Conservation (phyloP, 2,797 vertebrate genomes). For the Gallirallus australis region DNA sequence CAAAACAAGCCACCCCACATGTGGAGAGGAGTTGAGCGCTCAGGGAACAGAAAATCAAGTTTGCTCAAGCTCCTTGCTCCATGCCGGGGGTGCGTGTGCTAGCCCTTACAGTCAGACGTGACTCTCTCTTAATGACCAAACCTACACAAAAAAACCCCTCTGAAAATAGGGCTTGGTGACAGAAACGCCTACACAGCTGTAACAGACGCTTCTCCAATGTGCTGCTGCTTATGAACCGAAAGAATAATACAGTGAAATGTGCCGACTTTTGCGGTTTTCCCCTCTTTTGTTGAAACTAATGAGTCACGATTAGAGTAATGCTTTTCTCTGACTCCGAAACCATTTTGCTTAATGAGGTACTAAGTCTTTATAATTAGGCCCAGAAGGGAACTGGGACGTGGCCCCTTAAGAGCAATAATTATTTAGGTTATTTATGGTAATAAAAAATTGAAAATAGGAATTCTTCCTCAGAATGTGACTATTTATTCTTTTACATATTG, state of each 20-base stretch:
- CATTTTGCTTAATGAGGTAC: slow-evolving; percentile 88
- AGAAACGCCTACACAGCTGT: slow-evolving; percentile 58
- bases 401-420: slow-evolving; percentile 87
- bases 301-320: slow-evolving; percentile 84
- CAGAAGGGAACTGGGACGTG: slow-evolving; percentile 82
- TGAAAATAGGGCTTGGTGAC: not conserved
- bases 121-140: not conserved
- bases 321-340: slow-evolving; percentile 83
- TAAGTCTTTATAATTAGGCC: slow-evolving; percentile 89
- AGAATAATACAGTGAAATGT: slow-evolving; percentile 69
- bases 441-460: slow-evolving; percentile 86
- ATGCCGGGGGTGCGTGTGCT: accelerated
- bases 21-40: not conserved
- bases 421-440: slow-evolving; percentile 88
- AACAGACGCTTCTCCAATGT: slow-evolving; percentile 27
- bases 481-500: slow-evolving; percentile 85
- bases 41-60: not conserved
- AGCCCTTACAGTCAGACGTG: not conserved
- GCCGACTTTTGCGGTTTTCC: slow-evolving; percentile 70
- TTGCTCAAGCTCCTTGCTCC: not conserved
- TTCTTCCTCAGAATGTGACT: slow-evolving; percentile 83
- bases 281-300: slow-evolving; percentile 82
- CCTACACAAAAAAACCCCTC: not conserved
- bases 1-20: accelerated
- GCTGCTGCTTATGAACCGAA: slow-evolving; percentile 38